phyloP scores from a whole-genome alignment of 1,140 invertebrate genomes.

The Kradibia gibbosae region DNA sequence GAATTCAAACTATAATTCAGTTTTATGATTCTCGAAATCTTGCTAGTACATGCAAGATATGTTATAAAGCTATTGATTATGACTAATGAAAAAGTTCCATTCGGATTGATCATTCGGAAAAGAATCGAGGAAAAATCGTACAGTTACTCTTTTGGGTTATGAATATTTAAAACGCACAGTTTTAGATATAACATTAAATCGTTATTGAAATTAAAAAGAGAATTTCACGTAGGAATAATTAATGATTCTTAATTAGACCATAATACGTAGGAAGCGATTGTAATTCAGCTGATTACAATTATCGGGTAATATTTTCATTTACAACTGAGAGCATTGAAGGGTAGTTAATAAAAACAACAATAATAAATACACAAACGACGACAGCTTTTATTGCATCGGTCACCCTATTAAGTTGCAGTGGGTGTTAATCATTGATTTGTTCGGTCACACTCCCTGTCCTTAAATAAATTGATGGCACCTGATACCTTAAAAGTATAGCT shows the following conservation, averaged over 20 bases:
- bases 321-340: not conserved
- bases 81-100: not conserved
- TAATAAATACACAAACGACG: not conserved
- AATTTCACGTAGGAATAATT: too few species aligned
- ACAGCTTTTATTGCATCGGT: not conserved
- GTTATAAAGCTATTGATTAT: not conserved
- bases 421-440: not conserved
- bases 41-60: not conserved
- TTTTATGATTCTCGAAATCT: not conserved
- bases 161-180: too few species aligned
- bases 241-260: not conserved
- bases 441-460: not conserved
- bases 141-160: not conserved
- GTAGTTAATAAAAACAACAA: not conserved
- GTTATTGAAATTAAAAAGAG: too few species aligned
- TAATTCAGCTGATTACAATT: not conserved
- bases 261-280: not conserved
- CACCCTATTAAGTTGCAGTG: not conserved
- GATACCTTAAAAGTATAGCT: not conserved
- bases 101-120: too few species aligned
- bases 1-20: not conserved
- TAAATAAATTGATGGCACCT: not conserved
- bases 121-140: not conserved
- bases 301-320: not conserved
- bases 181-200: too few species aligned